Conservation (phyloP, 2,113 vertebrate species). For the Dolichotis patagonum region DNA sequence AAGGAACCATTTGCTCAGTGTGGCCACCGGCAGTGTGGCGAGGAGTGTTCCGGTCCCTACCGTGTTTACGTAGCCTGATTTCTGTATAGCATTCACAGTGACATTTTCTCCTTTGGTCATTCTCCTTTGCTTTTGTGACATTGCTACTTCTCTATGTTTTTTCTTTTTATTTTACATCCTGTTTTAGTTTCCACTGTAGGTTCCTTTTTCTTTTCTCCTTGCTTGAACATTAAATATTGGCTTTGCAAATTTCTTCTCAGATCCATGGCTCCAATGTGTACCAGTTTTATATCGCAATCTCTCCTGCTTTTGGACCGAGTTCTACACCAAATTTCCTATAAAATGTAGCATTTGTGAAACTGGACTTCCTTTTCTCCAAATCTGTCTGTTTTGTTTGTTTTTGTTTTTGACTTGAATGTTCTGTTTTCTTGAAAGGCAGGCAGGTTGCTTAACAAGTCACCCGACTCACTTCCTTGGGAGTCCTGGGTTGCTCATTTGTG, state of each 20-base stretch:
- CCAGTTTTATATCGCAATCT: neutral
- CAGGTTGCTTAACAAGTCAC: neutral
- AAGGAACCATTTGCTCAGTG: neutral
- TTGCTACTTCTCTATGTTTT: neutral
- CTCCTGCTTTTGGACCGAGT: neutral
- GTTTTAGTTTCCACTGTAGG: neutral
- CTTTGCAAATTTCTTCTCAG: neutral
- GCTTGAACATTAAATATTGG: neutral
- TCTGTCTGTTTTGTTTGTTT: neutral
- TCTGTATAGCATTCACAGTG: neutral
- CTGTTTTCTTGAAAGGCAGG: neutral
- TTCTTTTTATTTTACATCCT: neutral
- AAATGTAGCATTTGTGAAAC: conserved; percentile 14
- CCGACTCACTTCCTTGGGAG: neutral
- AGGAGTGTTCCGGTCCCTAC: neutral
- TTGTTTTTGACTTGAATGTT: neutral
- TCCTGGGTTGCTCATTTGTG: neutral
- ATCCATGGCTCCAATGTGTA: neutral
- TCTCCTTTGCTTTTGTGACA: conserved; percentile 5
- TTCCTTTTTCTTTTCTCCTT: neutral
- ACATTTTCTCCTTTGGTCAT: neutral
- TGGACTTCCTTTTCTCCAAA: neutral
- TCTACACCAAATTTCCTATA: neutral
- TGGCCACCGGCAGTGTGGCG: neutral
- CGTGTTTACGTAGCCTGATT: neutral